Evolutionary conservation across 2,888 invertebrate species (phyloP).

Genomic region (Caenorhabditis sp.): DNA sequence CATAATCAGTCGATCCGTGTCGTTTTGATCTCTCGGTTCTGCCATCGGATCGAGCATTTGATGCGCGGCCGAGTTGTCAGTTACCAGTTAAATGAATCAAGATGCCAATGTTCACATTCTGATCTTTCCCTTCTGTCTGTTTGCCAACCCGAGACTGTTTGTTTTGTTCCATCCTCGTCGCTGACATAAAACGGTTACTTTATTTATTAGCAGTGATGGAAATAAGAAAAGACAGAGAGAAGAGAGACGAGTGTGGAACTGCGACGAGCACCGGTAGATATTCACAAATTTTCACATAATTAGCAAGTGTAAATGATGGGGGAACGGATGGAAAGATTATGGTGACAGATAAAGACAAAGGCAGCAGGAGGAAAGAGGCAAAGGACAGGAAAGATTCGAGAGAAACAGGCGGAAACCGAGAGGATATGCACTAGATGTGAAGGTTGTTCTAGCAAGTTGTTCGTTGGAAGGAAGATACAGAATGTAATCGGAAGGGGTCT

Average conservation of each 20-base stretch:
- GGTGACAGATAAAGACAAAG: constrained; percentile 13
- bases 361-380: constrained; percentile 40
- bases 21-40: constrained; percentile 14
- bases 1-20: constrained; percentile 52
- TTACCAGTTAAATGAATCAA: too few relatives aligned
- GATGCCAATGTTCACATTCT: constrained; percentile 38
- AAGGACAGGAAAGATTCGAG: constrained; percentile 14
- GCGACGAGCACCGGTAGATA: constrained; percentile 54
- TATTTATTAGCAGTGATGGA: constrained; percentile 27
- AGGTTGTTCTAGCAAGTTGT: constrained; percentile 10
- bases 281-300: constrained; percentile 57
- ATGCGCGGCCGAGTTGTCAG: too few relatives aligned
- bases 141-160: constrained; percentile 38
- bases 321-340: neutral
- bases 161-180: constrained; percentile 40
- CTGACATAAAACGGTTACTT: constrained; percentile 28
- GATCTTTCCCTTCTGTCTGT: constrained; percentile 38
- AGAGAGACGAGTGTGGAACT: constrained; percentile 38
- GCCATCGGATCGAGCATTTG: neutral
- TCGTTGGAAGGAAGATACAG: neutral
- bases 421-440: constrained; percentile 43
- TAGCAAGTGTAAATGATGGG: constrained; percentile 1
- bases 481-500: neutral
- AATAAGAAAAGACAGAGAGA: neutral
- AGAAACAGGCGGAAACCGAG: constrained; percentile 17